phyloP scores from a whole-genome alignment of 2,888 invertebrate species.

The Thera britannica region DNA sequence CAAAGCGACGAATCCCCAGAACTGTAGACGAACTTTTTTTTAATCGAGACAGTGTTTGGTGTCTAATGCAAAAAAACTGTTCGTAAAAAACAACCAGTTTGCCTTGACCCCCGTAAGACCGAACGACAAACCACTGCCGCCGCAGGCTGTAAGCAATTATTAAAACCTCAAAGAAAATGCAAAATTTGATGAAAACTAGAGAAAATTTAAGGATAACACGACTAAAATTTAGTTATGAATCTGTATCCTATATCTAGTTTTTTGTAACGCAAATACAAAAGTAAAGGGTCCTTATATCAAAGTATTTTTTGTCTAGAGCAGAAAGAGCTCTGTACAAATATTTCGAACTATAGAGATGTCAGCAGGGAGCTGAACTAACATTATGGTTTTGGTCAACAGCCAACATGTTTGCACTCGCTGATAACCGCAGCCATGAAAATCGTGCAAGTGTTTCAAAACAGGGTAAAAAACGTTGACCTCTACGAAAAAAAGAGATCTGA shows the following conservation, averaged over 20 bases:
- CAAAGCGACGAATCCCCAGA: constrained; percentile 13
- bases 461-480: constrained; percentile 11
- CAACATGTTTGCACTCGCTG: constrained; percentile 5
- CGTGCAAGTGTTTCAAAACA: constrained; percentile 37
- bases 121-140: constrained; percentile 39
- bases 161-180: constrained; percentile 36
- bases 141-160: constrained; percentile 26
- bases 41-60: constrained; percentile 34
- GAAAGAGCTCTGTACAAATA: neutral
- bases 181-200: neutral
- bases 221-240: neutral
- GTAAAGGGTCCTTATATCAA: no score
- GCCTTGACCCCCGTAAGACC: constrained; percentile 52
- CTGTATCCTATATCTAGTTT: no score
- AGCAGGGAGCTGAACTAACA: neutral
- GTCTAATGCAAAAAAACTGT: constrained; percentile 41
- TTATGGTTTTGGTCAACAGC: constrained; percentile 10
- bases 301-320: neutral
- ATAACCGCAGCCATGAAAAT: constrained; percentile 18
- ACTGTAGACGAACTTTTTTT: constrained; percentile 25
- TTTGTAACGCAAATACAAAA: no score
- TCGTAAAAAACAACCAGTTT: constrained; percentile 49
- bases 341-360: neutral
- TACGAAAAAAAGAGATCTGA: neutral
- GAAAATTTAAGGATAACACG: neutral